Base-by-base conservation (phyloP, 2,888 invertebrate genomes). In the Tenodera sinensis region DNA sequence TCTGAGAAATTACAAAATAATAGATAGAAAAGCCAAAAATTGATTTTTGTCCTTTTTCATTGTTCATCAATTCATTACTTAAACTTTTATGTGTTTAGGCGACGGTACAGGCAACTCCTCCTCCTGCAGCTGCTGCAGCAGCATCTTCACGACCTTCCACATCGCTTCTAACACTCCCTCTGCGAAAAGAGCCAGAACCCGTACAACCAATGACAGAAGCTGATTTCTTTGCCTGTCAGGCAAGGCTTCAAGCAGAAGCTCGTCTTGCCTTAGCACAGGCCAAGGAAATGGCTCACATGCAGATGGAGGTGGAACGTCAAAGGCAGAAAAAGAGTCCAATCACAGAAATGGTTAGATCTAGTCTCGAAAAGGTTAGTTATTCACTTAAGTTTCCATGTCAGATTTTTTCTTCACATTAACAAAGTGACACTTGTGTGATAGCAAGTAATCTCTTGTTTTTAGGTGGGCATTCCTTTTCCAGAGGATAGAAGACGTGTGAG, bases 241-340 rank as follows among this genome's bases (percentile, higher is more conserved):
- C 97, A 14, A 95, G 97, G 91, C 94, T 98, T 89, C 97, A 98
- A 93, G 96, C 97, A 85, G 98, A 98, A 93, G 98, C 98, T 7
- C 94, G 97, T 92, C 96, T 97, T 95, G 98, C 98, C 8, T 94
- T 98, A 90, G 96, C 97, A 1, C 97, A 98, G 93, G 98, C 98
- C 34, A 98, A 98, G 93, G 97, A 98, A 93, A 97, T 98, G 96
- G 98, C 98, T 71, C 96, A 97, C 91, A 96, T 98, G 95, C 97
- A 98, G 93, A 97, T 98, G 97, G 97, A 97, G 95, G 96, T 97
- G 90, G 96, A 96, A 92, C 94, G 96, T 25, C 96, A 96, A 92
- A 94, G 95, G 91, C 95, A 96, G 90, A 95, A 96, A 91, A 96
- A 96, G 91, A 97, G 97, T 91, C 97, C 97, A 28, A 97, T 98